These are phyloP conservation scores for Pedionomus torquatus DNA, from an alignment of 2,113 vertebrate genomes.

Conservation along the genomic window DNA sequence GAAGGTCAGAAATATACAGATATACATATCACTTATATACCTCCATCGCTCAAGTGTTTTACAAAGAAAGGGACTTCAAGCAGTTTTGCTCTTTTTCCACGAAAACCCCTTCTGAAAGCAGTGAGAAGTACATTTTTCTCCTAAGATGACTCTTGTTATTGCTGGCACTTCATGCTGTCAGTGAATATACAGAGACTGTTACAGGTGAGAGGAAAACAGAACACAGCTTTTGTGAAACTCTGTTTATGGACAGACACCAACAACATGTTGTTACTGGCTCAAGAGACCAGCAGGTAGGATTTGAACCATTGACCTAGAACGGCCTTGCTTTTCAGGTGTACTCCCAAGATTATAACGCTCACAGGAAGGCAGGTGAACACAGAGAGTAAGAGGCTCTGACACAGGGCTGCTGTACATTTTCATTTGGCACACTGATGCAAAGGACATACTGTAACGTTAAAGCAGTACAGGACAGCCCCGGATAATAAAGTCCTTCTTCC, in stretches of 20 bases:
- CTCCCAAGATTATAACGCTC: background rate
- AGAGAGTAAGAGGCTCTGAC: accelerated
- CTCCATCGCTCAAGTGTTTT: background rate
- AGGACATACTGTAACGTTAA: background rate
- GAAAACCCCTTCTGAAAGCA: background rate
- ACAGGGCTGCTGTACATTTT: background rate
- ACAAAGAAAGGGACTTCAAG: background rate
- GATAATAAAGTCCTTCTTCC: background rate
- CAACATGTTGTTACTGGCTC: background rate
- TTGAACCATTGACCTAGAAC: background rate
- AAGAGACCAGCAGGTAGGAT: accelerated
- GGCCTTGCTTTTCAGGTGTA: background rate
- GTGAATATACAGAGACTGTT: background rate
- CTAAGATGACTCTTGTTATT: background rate
- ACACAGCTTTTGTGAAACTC: background rate
- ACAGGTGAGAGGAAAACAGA: background rate
- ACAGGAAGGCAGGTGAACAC: background rate
- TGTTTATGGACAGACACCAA: background rate
- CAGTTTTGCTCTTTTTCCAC: background rate
- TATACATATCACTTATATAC: accelerated
- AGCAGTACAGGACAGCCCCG: background rate
- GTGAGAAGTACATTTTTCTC: background rate
- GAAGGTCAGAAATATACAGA: background rate
- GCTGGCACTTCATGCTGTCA: background rate
- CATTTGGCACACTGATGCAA: accelerated